Evolutionary conservation across 2,113 vertebrate genomes (phyloP), one percentile per base, ranked within the genome.

Genomic region (Phyllostomus discolor): DNA sequence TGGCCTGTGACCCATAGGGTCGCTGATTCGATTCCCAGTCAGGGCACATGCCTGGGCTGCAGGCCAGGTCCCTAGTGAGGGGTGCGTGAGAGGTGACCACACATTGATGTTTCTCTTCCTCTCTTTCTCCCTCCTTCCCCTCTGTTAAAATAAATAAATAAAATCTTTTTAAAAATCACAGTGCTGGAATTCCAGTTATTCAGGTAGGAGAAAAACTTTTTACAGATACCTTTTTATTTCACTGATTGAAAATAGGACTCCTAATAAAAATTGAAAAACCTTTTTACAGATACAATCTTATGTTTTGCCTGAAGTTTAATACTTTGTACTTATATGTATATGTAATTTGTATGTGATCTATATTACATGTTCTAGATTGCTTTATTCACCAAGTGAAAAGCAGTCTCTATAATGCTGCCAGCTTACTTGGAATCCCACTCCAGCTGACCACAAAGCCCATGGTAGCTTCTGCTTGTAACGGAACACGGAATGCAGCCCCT

Each of bases 331-430:
- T 94, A 31, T 67, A 78, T 85, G 59, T 84, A 31, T 86, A 31
- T 95, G 64, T 82, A 94, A 79, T 31, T 31, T 31, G 28, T 62
- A 64, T 3, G 11, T 31, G 10, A 31, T 86, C 22, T 72, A 24
- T 92, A n/a, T 96, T 82, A n/a, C 12, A 76, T 48, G 95, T 96
- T 95, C 57, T 95, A 99, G 98, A 93, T 97, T 92, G 85, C 7
- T 14, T 91, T 31, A 35, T 87, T 95, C 94, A 91, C 70, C 93
- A 93, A 94, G 15, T 38, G 87, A 50, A 88, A 43, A 85, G 67
- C 92, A 90, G 83, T 70, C 91, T 92, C 1, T 28, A 96, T 92
- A 97, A 96, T 90, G 85, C 95, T 98, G 87, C 97, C 94, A 95
- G 87, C 90, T 96, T 78, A 35, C 95, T 97, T 91, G 96, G 72